phyloP scores from a whole-genome alignment of 2,113 vertebrate genomes.

The Indri indri region DNA sequence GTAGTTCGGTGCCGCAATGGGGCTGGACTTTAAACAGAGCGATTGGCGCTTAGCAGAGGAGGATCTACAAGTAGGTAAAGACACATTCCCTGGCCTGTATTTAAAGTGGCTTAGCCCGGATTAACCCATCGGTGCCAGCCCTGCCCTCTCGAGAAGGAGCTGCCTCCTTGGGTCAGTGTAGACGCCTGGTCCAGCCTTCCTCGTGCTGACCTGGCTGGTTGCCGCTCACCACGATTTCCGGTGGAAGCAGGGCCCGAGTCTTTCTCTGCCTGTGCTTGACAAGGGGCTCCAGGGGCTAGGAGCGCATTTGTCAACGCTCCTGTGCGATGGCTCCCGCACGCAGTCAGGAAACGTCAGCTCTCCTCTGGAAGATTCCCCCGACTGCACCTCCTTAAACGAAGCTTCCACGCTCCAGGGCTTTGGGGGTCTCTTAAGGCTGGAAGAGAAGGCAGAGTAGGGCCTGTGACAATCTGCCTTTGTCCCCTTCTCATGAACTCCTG shows the following conservation, averaged over 20 bases:
- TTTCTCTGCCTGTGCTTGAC: neutral
- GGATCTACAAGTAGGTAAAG: neutral
- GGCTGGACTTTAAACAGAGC: neutral
- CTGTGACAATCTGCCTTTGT: neutral
- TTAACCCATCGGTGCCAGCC: neutral
- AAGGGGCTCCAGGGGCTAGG: neutral
- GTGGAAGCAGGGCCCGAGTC: too few relatives aligned
- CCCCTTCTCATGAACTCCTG: neutral
- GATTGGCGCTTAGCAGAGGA: neutral
- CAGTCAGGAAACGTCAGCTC: neutral
- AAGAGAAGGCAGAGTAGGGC: neutral
- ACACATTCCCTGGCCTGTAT: rapidly evolving
- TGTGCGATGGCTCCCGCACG: neutral
- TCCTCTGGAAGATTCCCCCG: neutral
- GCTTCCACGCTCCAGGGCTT: neutral
- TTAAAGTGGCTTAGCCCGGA: neutral
- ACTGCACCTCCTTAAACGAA: neutral
- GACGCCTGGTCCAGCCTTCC: neutral
- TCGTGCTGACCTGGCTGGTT: neutral
- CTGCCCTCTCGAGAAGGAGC: neutral
- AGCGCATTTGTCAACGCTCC: neutral
- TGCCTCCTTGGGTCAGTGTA: neutral
- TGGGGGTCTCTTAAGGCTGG: neutral
- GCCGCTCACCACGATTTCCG: neutral
- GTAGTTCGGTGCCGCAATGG: neutral